A percentile compares a stretch with the other conserved stretches of the same genome.
Evolutionary conservation across 2,888 invertebrate species (phyloP).

Genomic region (Ennomos quercinarius): DNA sequence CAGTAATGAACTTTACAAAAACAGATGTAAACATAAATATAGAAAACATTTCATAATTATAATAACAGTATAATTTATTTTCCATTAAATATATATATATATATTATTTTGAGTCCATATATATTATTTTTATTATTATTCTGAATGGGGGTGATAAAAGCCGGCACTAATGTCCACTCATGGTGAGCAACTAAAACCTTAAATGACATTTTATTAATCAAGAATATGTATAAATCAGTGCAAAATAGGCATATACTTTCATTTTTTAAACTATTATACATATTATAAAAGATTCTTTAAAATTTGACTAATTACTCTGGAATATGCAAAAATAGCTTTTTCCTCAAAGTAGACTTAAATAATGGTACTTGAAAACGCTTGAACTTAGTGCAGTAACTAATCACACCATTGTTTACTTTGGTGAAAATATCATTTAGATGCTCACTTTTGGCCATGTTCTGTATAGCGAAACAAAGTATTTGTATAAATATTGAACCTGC

Average conservation of each 20-base stretch:
- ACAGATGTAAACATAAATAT: slow-evolving; percentile 77
- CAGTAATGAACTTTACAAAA: slow-evolving; percentile 77
- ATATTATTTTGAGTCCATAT: too few species aligned
- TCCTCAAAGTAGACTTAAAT: slow-evolving; percentile 65
- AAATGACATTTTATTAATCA: too few species aligned
- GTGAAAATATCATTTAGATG: slow-evolving; percentile 72
- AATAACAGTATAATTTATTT: slow-evolving; percentile 26
- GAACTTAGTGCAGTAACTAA: slow-evolving; percentile 51
- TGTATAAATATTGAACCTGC: slow-evolving; percentile 76
- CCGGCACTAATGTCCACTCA: too few species aligned
- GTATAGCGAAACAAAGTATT: slow-evolving; percentile 60
- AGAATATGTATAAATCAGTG: too few species aligned
- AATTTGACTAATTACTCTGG: slow-evolving; percentile 21
- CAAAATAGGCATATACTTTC: too few species aligned
- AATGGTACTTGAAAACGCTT: slow-evolving; percentile 66
- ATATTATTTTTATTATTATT: too few species aligned
- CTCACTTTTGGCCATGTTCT: slow-evolving; percentile 54
- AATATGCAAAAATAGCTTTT: slow-evolving; percentile 67
- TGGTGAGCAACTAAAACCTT: too few species aligned
- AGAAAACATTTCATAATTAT: slow-evolving; percentile 65
- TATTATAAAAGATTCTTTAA: too few species aligned
- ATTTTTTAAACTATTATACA: too few species aligned
- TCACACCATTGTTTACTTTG: slow-evolving; percentile 63
- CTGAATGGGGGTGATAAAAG: too few species aligned
- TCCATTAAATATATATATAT: neutral